phyloP scores from a whole-genome alignment of 2,888 invertebrate species.

The Epirrita christyi region DNA sequence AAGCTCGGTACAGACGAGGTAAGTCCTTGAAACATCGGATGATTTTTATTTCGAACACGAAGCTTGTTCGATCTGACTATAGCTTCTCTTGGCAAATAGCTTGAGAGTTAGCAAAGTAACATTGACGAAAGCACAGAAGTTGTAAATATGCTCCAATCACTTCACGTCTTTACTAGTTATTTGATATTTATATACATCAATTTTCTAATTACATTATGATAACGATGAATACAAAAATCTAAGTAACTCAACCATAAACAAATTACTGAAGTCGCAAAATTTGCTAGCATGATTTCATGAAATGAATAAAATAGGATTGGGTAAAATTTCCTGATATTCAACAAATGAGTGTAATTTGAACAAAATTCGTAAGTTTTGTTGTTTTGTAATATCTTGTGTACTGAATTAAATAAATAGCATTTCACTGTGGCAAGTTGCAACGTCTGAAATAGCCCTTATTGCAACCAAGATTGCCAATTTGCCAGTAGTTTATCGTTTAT shows the following conservation, averaged over 20 bases:
- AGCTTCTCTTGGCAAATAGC: not conserved
- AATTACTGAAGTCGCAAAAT: not conserved
- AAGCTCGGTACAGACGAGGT: slow-evolving; percentile 19
- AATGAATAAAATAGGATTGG: not conserved
- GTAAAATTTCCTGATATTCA: not conserved
- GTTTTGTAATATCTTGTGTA: too few species aligned
- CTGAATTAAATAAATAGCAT: not conserved
- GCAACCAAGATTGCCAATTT: not conserved
- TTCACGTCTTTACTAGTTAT: not conserved
- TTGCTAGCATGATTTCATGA: not conserved
- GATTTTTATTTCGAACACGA: not conserved
- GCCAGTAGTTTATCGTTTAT: not conserved
- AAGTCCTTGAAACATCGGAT: not conserved
- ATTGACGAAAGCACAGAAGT: not conserved
- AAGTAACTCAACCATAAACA: not conserved
- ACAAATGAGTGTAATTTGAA: not conserved
- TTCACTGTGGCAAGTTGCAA: not conserved
- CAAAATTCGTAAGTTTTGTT: not conserved
- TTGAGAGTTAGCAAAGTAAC: not conserved
- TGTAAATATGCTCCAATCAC: slow-evolving; percentile 1
- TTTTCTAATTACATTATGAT: not conserved
- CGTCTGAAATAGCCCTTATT: not conserved
- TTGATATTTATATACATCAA: not conserved
- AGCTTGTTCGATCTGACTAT: not conserved
- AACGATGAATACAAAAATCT: not conserved